Conservation (phyloP, 1,140 invertebrate species). For the Phortica variegata region DNA sequence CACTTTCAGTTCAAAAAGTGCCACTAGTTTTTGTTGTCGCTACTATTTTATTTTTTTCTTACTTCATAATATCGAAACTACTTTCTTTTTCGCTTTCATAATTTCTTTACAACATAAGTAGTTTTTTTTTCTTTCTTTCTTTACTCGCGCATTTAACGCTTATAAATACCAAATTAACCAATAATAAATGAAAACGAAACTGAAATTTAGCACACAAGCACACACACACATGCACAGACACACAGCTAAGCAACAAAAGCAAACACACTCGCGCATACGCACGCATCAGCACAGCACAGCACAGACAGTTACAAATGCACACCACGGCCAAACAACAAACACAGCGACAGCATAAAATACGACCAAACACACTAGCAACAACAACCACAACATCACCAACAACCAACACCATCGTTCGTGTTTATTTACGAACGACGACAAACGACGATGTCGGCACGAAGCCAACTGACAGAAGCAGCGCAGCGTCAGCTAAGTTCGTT, state of each 20-base stretch:
- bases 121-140: conserved; percentile 32
- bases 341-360: conserved; percentile 7
- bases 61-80: conserved; percentile 39
- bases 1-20: conserved; percentile 25
- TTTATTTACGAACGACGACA: background rate
- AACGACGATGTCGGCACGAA: background rate
- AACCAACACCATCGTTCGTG: conserved; percentile 6
- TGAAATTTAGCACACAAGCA: conserved; percentile 45
- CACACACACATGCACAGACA: conserved; percentile 9
- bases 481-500: conserved; percentile 46
- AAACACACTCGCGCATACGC: too few relatives aligned
- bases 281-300: too few relatives aligned
- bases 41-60: conserved; percentile 18
- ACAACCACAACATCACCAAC: background rate
- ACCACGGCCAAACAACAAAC: conserved; percentile 9
- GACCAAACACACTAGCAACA: conserved; percentile 14
- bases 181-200: conserved; percentile 49
- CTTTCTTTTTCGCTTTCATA: conserved; percentile 54
- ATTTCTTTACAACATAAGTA: conserved; percentile 42
- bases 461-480: conserved; percentile 27
- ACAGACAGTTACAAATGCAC: conserved; percentile 10
- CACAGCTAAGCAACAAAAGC: conserved; percentile 12
- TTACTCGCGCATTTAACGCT: conserved; percentile 30
- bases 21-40: background rate
- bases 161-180: conserved; percentile 50